Evolutionary conservation across 2,888 invertebrate species (phyloP).

Genomic region (Harpagoxenus sublaevis): DNA sequence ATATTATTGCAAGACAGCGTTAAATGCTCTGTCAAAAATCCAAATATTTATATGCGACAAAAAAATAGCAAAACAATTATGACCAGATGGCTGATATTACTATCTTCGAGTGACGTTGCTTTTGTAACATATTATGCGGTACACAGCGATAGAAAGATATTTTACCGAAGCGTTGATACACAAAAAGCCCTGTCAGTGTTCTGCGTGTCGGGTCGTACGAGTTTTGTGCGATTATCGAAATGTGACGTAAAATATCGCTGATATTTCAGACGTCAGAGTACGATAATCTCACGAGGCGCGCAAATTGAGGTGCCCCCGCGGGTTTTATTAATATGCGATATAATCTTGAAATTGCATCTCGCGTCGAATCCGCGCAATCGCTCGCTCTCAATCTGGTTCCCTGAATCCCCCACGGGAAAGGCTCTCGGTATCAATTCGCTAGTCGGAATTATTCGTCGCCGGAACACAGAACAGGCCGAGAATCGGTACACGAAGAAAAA

Average conservation of each 20-base stretch:
- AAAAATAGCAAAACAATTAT: neutral
- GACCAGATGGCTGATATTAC: conserved; percentile 1
- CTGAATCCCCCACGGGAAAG: neutral
- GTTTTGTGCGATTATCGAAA: conserved; percentile 11
- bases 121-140: neutral
- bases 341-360: conserved; percentile 30
- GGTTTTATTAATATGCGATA: conserved; percentile 32
- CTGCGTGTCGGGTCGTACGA: neutral
- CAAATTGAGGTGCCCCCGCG: conserved; percentile 23
- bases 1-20: neutral
- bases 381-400: conserved; percentile 1
- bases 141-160: neutral
- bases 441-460: conserved; percentile 25
- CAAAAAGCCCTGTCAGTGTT: neutral
- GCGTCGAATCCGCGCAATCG: conserved; percentile 6
- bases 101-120: conserved; percentile 8
- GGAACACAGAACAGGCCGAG: neutral
- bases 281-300: neutral
- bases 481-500: conserved; percentile 48
- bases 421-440: conserved; percentile 15
- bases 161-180: neutral
- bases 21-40: neutral
- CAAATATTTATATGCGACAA: conserved; percentile 4
- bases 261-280: conserved; percentile 1
- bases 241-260: conserved; percentile 13